phyloP scores from a whole-genome alignment of 2,113 vertebrate genomes.

The Phalacrocorax carbo region DNA sequence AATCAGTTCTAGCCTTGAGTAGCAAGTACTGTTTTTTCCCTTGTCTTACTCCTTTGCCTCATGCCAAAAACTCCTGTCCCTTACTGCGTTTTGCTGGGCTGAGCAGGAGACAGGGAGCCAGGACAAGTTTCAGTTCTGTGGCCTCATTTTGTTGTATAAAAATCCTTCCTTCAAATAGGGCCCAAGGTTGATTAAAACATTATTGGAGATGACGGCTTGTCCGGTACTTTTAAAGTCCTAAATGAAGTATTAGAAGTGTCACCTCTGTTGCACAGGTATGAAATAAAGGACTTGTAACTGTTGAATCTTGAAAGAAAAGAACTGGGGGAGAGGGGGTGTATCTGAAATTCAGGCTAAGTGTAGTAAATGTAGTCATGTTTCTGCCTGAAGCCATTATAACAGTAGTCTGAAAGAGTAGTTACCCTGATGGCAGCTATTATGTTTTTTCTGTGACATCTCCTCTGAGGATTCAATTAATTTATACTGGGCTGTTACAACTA shows the following conservation, averaged over 20 bases:
- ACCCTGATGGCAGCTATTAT: background rate
- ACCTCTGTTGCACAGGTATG: background rate
- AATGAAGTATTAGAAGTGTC: background rate
- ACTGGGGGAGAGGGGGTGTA: fast-evolving
- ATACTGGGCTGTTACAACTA: background rate
- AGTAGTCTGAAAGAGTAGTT: background rate
- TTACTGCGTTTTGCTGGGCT: background rate
- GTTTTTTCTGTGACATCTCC: background rate
- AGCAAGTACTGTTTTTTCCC: background rate
- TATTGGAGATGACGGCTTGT: background rate
- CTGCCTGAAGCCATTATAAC: background rate
- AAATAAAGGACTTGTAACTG: background rate
- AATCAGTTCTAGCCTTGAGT: background rate
- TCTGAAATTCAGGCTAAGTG: background rate
- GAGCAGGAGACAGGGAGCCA: background rate
- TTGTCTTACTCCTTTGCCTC: background rate
- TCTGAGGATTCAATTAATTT: background rate
- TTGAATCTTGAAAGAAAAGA: background rate
- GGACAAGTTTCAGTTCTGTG: background rate
- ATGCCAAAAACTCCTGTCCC: background rate
- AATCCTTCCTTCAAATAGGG: background rate
- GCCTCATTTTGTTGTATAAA: background rate
- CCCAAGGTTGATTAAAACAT: background rate
- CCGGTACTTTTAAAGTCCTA: background rate
- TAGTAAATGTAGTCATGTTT: background rate